Evolutionary conservation across 35 echinoderm and acorn worm species (phyloP).

Genomic region (Amphiura filiformis): DNA sequence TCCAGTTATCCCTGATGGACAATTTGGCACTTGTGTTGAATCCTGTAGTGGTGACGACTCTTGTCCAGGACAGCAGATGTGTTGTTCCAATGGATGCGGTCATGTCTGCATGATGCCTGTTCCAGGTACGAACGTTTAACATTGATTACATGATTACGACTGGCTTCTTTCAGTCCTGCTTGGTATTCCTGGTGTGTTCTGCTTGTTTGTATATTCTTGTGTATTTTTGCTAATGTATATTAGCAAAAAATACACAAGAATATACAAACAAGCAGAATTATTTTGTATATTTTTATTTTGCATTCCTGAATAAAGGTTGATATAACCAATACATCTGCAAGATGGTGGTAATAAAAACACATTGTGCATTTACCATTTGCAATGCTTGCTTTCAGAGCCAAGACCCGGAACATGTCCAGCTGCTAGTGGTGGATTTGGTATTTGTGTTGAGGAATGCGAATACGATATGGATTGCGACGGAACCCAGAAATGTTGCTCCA

Average conservation of each 20-base stretch:
- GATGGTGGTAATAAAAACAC: no score
- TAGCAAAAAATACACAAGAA: no score
- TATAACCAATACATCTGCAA: no score
- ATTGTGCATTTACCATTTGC: no score
- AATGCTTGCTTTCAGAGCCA: no score
- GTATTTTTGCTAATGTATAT: no score
- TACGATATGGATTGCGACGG: constrained; percentile 46
- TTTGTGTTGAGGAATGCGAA: constrained; percentile 37
- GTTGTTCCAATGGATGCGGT: constrained; percentile 6
- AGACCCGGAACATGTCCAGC: constrained; percentile 48
- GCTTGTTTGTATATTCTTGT: no score
- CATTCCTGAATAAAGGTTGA: no score
- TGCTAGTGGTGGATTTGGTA: constrained; percentile 43
- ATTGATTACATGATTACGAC: not conserved
- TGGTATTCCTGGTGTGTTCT: no score
- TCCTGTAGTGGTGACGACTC: not conserved
- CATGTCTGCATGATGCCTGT: not conserved
- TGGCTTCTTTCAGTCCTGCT: no score
- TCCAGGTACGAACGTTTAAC: not conserved
- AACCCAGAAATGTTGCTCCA: constrained; percentile 73
- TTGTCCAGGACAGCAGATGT: constrained; percentile 18
- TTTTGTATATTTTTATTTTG: no score
- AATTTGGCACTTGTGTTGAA: not conserved
- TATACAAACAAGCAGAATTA: no score
- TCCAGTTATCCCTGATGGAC: not conserved